These are phyloP conservation scores for Nestor notabilis DNA, from an alignment of 2,113 vertebrate genomes.

Conservation along the genomic window DNA sequence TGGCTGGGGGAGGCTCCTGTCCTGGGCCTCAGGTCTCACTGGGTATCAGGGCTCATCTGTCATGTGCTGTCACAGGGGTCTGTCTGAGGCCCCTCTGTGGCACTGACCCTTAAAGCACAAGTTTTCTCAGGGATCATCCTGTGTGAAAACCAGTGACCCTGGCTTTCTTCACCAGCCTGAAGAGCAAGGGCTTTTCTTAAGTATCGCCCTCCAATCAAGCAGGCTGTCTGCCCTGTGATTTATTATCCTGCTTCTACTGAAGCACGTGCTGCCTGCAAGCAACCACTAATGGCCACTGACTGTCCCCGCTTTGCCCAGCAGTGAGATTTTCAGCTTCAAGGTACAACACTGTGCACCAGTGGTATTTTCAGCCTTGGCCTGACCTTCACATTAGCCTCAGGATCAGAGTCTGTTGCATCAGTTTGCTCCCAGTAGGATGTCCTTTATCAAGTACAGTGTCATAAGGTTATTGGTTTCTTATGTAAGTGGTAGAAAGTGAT, in stretches of 20 bases:
- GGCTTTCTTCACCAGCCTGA: not conserved
- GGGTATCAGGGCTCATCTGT: fast-evolving
- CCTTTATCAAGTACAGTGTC: not conserved
- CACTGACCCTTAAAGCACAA: not conserved
- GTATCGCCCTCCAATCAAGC: not conserved
- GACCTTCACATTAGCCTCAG: not conserved
- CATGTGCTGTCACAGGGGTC: not conserved
- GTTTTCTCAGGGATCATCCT: not conserved
- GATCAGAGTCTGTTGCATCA: not conserved
- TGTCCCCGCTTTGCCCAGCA: not conserved
- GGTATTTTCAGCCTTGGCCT: not conserved
- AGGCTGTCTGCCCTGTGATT: not conserved
- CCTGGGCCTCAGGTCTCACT: not conserved
- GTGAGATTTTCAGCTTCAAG: not conserved
- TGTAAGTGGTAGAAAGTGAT: not conserved
- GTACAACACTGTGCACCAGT: fast-evolving
- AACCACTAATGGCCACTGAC: fast-evolving
- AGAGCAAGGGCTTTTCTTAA: not conserved
- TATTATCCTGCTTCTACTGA: not conserved
- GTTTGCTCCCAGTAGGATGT: not conserved
- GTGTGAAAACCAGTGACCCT: fast-evolving
- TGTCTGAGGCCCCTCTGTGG: not conserved
- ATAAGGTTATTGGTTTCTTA: not conserved
- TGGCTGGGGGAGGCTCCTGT: not conserved
- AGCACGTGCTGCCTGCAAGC: not conserved